Evolutionary conservation across 2,797 vertebrate genomes (phyloP).

Genomic region (Enteromius radiatus): DNA sequence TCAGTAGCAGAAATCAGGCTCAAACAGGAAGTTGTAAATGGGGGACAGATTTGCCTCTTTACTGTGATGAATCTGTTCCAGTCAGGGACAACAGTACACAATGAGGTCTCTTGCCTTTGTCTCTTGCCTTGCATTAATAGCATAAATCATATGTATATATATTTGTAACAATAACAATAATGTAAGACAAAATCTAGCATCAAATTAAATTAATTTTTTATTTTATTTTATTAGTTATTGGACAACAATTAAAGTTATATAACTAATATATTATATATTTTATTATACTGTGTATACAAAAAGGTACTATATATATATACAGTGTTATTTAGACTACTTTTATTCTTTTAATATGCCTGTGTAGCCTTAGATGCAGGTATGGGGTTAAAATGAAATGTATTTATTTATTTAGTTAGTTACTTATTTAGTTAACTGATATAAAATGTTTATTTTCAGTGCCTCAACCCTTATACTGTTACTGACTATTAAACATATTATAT

Average conservation of each 20-base stretch:
- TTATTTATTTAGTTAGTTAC: background rate
- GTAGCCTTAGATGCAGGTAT: background rate
- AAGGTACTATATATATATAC: background rate
- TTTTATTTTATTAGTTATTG: too few species aligned
- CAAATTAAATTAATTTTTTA: background rate
- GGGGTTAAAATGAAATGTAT: background rate
- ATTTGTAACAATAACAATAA: too few species aligned
- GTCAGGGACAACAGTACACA: background rate
- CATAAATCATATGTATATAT: background rate
- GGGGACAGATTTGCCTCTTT: background rate
- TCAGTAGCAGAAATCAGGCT: constrained; percentile 14
- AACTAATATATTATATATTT: background rate
- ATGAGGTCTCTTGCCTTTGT: background rate
- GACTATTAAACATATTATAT: background rate
- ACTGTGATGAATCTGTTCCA: background rate
- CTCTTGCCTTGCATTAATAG: background rate
- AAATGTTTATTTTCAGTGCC: background rate
- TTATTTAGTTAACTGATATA: too few species aligned
- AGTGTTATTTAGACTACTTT: background rate
- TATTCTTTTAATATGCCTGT: too few species aligned
- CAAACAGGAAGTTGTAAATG: background rate
- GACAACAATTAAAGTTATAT: too few species aligned
- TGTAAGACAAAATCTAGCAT: background rate
- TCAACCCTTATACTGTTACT: background rate
- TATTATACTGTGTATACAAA: background rate